Evolutionary conservation across 92 coral and sea anemone genomes (phyloP).

Genomic region (Muricea muricata): DNA sequence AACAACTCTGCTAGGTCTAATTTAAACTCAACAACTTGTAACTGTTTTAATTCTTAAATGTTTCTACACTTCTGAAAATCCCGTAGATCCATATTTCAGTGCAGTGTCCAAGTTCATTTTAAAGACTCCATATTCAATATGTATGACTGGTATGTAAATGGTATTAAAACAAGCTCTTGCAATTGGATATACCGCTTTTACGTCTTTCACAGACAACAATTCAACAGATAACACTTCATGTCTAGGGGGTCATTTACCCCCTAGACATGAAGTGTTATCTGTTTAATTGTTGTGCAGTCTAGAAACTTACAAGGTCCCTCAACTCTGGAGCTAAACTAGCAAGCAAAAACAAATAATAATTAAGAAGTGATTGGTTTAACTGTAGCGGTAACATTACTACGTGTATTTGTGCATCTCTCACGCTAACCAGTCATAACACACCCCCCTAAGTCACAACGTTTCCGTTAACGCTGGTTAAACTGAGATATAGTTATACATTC

Average conservation of each 20-base stretch:
- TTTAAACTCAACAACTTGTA: neutral
- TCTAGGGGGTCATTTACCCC: slow-evolving; percentile 15
- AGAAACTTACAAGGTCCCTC: slow-evolving; percentile 25
- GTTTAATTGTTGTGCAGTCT: slow-evolving; percentile 13
- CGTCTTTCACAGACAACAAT: slow-evolving; percentile 28
- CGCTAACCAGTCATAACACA: no score
- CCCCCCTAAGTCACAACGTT: no score
- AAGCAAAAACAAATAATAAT: no score
- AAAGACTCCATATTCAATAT: neutral
- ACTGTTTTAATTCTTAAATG: neutral
- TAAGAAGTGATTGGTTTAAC: no score
- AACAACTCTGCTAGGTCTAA: no score
- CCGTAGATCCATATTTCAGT: slow-evolving; percentile 16
- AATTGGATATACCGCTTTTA: slow-evolving; percentile 5
- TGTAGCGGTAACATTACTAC: no score
- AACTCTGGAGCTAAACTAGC: no score
- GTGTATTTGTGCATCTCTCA: no score
- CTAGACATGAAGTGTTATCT: no score
- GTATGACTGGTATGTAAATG: slow-evolving; percentile 12
- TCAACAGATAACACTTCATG: slow-evolving; percentile 10
- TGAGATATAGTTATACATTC: no score
- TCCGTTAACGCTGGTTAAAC: no score
- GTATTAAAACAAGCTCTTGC: slow-evolving; percentile 31
- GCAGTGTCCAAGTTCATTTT: slow-evolving; percentile 24
- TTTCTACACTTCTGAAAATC: slow-evolving; percentile 24